These are phyloP conservation scores for Cephus sareptanus DNA, from an alignment of 2,888 invertebrate species.

Conservation along the genomic window DNA sequence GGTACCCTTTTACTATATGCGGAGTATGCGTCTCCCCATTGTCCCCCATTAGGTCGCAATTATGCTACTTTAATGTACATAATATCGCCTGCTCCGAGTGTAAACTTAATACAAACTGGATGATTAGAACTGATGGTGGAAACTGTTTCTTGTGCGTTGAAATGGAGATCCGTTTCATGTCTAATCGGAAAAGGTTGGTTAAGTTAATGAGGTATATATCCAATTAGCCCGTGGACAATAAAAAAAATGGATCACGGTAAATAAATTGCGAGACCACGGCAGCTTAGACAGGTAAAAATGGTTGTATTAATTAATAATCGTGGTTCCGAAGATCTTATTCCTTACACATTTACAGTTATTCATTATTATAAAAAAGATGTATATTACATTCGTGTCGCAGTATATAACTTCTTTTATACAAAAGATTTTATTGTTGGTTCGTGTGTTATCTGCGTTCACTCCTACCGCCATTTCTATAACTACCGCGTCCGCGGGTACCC, in stretches of 20 bases:
- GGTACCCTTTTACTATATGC: not conserved
- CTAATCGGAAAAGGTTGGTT: not conserved
- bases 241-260: not conserved
- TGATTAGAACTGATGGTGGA: not conserved
- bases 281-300: constrained; percentile 15
- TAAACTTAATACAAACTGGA: not conserved
- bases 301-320: constrained; percentile 20
- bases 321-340: constrained; percentile 2
- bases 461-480: constrained; percentile 58
- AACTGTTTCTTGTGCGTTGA: not conserved
- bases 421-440: constrained; percentile 31
- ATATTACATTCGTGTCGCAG: constrained; percentile 39
- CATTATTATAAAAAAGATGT: constrained; percentile 38
- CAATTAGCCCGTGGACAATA: not conserved
- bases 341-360: constrained; percentile 30
- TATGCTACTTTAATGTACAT: not conserved
- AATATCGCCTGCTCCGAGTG: not conserved
- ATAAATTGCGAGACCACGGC: constrained; percentile 1
- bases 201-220: not conserved
- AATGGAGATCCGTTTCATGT: not conserved
- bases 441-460: constrained; percentile 61
- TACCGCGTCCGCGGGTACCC: constrained; percentile 56
- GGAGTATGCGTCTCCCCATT: not conserved
- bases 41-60: not conserved
- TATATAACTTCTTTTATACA: constrained; percentile 23